Percentiles rank a stretch among this genome's conserved stretches.
These are phyloP conservation scores for Pipistrellus pipistrellus DNA, from an alignment of 2,797 vertebrate genomes.

Conservation along the genomic window DNA sequence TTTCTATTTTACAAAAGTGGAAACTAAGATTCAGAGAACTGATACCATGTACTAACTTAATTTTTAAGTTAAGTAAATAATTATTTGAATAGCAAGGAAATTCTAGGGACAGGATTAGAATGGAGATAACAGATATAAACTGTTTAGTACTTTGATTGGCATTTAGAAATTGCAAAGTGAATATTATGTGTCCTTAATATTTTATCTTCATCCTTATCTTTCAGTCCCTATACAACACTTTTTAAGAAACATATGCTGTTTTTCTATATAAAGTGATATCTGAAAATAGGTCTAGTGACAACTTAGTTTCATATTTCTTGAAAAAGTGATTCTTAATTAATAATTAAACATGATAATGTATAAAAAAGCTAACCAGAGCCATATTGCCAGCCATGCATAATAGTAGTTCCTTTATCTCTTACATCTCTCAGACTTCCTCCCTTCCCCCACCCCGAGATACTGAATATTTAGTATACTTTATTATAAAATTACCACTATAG, in stretches of 20 bases:
- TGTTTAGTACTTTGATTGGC: neutral
- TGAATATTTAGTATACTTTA: slow-evolving; percentile 17
- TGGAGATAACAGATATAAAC: neutral
- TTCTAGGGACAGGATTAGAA: neutral
- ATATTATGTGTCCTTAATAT: neutral
- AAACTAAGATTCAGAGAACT: slow-evolving; percentile 11
- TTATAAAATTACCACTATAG: slow-evolving; percentile 42
- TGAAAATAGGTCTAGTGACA: slow-evolving; percentile 23
- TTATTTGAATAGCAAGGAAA: neutral
- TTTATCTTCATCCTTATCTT: neutral
- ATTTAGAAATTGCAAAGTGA: slow-evolving; percentile 46
- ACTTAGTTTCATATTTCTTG: slow-evolving; percentile 47
- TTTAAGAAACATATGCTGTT: slow-evolving; percentile 3
- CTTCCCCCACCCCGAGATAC: neutral
- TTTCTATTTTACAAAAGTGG: neutral
- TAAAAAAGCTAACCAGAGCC: neutral
- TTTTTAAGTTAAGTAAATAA: too few relatives aligned
- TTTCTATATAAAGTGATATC: slow-evolving; percentile 6
- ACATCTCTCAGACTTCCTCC: neutral
- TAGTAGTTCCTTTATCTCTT: slow-evolving; percentile 19
- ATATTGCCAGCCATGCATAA: neutral
- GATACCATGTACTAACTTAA: neutral
- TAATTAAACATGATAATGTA: slow-evolving; percentile 31
- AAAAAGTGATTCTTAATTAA: slow-evolving; percentile 30
- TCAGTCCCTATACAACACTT: neutral